phyloP scores from a whole-genome alignment of 1,140 invertebrate genomes.

The Oncopeltus fasciatus region DNA sequence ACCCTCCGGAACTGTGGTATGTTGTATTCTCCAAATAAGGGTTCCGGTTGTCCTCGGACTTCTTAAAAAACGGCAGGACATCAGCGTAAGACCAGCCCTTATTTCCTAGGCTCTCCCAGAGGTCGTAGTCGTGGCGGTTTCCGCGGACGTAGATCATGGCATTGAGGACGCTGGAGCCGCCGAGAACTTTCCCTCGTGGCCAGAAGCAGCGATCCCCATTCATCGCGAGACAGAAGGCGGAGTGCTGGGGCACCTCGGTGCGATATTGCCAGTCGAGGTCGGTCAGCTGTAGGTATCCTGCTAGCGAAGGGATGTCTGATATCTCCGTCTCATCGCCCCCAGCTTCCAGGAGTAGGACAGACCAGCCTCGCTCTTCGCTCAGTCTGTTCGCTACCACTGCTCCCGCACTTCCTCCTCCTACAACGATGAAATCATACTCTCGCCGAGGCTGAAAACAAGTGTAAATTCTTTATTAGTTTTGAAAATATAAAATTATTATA shows the following conservation, averaged over 20 bases:
- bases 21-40: conserved; percentile 55
- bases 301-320: conserved; percentile 58
- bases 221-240: conserved; percentile 68
- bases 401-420: conserved; percentile 84
- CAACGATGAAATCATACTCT: conserved; percentile 68
- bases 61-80: conserved; percentile 75
- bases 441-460: conserved; percentile 42
- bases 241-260: conserved; percentile 53
- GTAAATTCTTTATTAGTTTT: too few relatives aligned
- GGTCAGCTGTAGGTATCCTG: conserved; percentile 59
- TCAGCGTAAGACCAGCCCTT: conserved; percentile 78
- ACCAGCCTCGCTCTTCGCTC: conserved; percentile 64
- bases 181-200: conserved; percentile 75
- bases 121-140: conserved; percentile 78
- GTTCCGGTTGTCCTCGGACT: conserved; percentile 76
- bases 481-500: too few relatives aligned
- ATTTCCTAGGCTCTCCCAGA: conserved; percentile 76
- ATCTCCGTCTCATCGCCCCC: conserved; percentile 69
- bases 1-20: conserved; percentile 64
- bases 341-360: conserved; percentile 66
- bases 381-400: conserved; percentile 81
- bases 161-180: conserved; percentile 88
- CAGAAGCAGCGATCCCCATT: conserved; percentile 70
- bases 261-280: conserved; percentile 87
- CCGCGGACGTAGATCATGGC: conserved; percentile 92